A percentile compares a stretch with the other conserved stretches of the same genome.
Conservation (phyloP, 2,113 vertebrate species). For the Phasianus colchicus region DNA sequence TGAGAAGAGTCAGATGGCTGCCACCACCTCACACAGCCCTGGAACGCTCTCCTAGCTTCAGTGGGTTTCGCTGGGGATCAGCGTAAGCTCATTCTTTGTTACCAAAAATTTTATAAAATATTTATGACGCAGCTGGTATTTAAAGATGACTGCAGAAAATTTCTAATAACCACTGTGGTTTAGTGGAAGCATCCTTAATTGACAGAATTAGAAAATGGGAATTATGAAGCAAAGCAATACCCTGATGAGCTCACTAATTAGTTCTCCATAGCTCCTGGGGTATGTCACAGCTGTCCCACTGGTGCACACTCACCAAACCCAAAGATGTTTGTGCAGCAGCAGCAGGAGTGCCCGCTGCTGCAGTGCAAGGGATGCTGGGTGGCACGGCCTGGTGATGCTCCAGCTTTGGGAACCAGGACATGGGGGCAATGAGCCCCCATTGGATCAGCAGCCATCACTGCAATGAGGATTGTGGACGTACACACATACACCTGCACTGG, state of each 20-base stretch:
- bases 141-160: conserved; percentile 49
- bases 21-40: background rate
- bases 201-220: background rate
- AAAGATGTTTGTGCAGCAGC: accelerated
- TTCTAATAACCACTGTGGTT: conserved; percentile 9
- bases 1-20: background rate
- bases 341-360: background rate
- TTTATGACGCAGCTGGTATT: conserved; percentile 50
- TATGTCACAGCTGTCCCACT: accelerated
- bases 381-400: accelerated
- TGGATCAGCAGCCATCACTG: accelerated
- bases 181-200: background rate
- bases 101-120: conserved; percentile 49
- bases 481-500: accelerated
- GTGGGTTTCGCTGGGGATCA: background rate
- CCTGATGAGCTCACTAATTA: background rate
- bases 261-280: background rate
- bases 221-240: background rate
- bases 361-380: background rate
- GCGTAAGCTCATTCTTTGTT: conserved; percentile 44
- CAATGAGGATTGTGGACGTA: accelerated
- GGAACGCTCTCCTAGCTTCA: background rate
- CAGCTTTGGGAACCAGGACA: accelerated
- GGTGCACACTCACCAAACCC: background rate
- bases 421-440: accelerated